phyloP scores from a whole-genome alignment of 2,113 vertebrate species.

The Trogon melanurus region DNA sequence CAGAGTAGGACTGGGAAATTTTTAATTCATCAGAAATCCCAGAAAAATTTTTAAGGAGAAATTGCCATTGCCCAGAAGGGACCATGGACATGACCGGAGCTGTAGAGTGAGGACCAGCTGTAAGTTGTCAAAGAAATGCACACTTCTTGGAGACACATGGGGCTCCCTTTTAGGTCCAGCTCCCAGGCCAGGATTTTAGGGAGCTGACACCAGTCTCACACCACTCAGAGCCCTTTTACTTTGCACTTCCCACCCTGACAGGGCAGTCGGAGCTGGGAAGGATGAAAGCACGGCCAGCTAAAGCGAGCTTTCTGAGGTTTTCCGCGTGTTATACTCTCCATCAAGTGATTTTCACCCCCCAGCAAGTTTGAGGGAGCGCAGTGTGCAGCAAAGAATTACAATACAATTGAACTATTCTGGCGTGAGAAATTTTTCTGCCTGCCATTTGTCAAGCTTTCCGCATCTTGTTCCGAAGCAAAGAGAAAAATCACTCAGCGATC shows the following conservation, averaged over 20 bases:
- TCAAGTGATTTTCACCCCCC: not conserved
- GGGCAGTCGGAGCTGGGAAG: not conserved
- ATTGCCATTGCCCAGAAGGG: not conserved
- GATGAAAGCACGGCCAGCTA: not conserved
- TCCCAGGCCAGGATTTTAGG: not conserved
- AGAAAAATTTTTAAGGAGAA: not conserved
- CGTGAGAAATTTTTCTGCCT: not conserved
- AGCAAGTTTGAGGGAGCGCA: not conserved
- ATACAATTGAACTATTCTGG: slow-evolving; percentile 51
- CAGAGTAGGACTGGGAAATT: not conserved
- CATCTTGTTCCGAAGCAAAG: not conserved
- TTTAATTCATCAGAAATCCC: not conserved
- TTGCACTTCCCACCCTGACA: not conserved
- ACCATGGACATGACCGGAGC: rapidly evolving
- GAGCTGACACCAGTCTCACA: not conserved
- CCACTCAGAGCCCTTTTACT: not conserved
- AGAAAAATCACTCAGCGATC: not conserved
- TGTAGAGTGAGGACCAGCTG: not conserved
- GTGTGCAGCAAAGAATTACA: not conserved
- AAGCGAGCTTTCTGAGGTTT: not conserved
- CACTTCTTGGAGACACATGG: rapidly evolving
- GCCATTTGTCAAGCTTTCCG: slow-evolving; percentile 31
- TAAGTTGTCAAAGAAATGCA: not conserved
- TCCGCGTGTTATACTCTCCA: not conserved
- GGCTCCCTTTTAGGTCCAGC: not conserved